Evolutionary conservation across 2,797 vertebrate species (phyloP), one percentile per base, ranked within the genome.

Genomic region (Hippopotamyrus pictus): DNA sequence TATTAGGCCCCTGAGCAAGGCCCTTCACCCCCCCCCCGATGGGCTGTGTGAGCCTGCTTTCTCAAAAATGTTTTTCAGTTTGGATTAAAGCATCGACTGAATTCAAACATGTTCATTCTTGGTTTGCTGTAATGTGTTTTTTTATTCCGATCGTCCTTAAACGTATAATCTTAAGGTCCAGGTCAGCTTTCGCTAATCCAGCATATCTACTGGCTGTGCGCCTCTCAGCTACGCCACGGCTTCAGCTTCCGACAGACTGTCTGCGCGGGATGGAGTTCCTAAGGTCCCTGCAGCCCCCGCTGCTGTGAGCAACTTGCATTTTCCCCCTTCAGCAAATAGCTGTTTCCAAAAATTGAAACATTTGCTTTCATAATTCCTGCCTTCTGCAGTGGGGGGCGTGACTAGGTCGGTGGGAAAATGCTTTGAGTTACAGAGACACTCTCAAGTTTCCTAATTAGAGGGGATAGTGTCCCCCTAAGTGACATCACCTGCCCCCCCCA

Each of bases 401-500:
- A 3, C 50, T 25, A 46, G 41, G 54, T 57, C 8, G 50, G 46
- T 53, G 82, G 46, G 62, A 88, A 92, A 95, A 93, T 92, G 92
- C 90, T 86, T 4, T 91, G 93, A 29, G 79, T 93, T 92, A 92
- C 89, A 92, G 92, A 69, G 90, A 90, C 91, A 93, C 92, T 92
- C 92, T 94, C 46, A 57, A 89, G 92, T 95, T 96, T 93, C 79
- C 93, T 95, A 96, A 96, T 96, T 96, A 96, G 90, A 96, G 93
- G 92, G 93, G 88, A 90, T 93, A 92, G 92, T 92, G 87, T 89
- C 93, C 92, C 59, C 92, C 92, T 84, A 90, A 92, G 92, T 96
- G 96, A 96, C 94, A 95, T 96, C 95, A 95, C 91, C 92, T 91
- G 9, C 90, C 94, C 25, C 62, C 57, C 62, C 11, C 9, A 12